Conservation (phyloP, 2,113 vertebrate genomes). For the Entomyzon cyanotis region DNA sequence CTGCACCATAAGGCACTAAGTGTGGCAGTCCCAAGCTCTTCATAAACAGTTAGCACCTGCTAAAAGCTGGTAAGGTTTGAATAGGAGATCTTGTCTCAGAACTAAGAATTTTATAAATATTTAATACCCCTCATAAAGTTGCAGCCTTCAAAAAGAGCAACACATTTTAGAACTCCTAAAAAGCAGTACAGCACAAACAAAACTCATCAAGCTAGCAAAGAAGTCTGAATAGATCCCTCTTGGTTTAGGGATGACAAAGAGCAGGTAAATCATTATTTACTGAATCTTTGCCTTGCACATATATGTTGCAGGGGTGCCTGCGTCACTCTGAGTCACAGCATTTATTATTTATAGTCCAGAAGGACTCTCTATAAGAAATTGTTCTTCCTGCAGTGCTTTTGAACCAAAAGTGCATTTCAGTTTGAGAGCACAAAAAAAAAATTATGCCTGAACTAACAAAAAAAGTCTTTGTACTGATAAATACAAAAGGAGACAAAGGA, state of each 20-base stretch:
- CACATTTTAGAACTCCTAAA: neutral
- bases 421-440: neutral
- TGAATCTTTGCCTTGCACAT: neutral
- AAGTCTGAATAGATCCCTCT: neutral
- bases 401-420: neutral
- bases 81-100: neutral
- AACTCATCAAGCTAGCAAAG: neutral
- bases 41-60: neutral
- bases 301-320: neutral
- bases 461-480: neutral
- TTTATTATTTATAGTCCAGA: conserved; percentile 51
- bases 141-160: neutral
- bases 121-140: neutral
- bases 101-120: conserved; percentile 11
- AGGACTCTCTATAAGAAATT: neutral
- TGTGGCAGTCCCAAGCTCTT: neutral
- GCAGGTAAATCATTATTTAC: conserved; percentile 1
- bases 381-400: conserved; percentile 46
- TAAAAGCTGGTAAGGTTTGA: neutral
- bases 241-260: neutral
- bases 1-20: neutral
- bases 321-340: neutral
- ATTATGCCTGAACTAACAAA: neutral
- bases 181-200: neutral
- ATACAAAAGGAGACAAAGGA: neutral